These are phyloP conservation scores for Eueremaeus valkanovi DNA, from an alignment of 2,888 invertebrate species.

Conservation along the genomic window DNA sequence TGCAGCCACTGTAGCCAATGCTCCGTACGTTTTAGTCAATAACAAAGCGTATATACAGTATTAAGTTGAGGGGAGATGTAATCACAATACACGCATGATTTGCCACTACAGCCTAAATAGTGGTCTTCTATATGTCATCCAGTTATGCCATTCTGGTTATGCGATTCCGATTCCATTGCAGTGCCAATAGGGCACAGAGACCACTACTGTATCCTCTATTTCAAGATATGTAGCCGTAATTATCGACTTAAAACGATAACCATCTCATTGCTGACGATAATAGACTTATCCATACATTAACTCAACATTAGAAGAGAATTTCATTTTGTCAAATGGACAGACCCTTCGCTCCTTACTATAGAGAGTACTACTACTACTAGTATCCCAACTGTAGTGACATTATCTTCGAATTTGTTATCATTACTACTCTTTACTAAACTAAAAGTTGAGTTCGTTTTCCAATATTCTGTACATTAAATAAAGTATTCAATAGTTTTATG, in stretches of 20 bases:
- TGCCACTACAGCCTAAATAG: not conserved
- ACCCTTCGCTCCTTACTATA: not conserved
- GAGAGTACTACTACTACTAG: not conserved
- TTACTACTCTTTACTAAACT: not conserved
- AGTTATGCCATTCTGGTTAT: not conserved
- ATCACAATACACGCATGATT: constrained; percentile 27
- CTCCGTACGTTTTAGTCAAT: constrained; percentile 27
- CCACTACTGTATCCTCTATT: not conserved
- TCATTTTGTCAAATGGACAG: constrained; percentile 16
- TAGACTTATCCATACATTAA: constrained; percentile 34
- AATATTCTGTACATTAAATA: not conserved
- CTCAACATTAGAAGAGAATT: constrained; percentile 23
- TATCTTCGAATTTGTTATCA: not conserved
- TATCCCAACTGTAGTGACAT: not conserved
- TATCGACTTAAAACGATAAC: constrained; percentile 36
- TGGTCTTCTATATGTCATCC: constrained; percentile 22
- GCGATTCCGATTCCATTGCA: not conserved
- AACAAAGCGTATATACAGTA: constrained; percentile 18
- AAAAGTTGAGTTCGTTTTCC: not conserved
- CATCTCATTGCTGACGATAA: constrained; percentile 25
- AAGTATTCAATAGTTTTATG: not conserved
- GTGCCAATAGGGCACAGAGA: not conserved
- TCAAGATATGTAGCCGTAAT: constrained; percentile 16
- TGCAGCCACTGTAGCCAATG: no score
- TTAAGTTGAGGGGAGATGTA: constrained; percentile 20